These are phyloP conservation scores for Tipula unca DNA, from an alignment of 2,888 invertebrate species.

Conservation along the genomic window DNA sequence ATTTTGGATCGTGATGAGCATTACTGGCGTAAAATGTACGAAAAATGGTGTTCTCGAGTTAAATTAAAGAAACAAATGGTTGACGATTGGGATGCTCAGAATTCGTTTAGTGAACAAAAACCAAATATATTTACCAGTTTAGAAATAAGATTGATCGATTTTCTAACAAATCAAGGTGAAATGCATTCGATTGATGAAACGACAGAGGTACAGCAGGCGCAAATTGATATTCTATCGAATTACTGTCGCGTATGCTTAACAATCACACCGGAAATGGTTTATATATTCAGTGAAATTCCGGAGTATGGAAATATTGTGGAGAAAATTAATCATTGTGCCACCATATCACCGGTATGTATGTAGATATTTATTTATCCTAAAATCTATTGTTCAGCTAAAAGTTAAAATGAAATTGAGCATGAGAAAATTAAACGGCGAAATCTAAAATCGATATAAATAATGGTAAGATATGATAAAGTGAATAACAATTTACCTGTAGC, in stretches of 20 bases:
- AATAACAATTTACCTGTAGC: too few relatives aligned
- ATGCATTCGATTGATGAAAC: not conserved
- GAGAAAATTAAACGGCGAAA: too few relatives aligned
- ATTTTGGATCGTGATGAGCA: slow-evolving; percentile 17
- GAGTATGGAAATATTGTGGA: slow-evolving; percentile 22
- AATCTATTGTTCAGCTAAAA: too few relatives aligned
- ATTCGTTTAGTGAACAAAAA: not conserved
- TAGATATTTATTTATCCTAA: too few relatives aligned
- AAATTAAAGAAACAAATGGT: slow-evolving; percentile 24
- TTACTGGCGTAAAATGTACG: slow-evolving; percentile 26
- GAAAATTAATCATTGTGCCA: slow-evolving; percentile 25
- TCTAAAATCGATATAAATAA: too few relatives aligned
- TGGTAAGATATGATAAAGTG: too few relatives aligned
- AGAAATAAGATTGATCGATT: not conserved
- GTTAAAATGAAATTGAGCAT: too few relatives aligned
- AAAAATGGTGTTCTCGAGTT: slow-evolving; percentile 24
- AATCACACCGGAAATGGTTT: slow-evolving; percentile 21
- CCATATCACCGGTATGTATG: slow-evolving; percentile 21
- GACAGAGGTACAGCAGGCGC: not conserved
- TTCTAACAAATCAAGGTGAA: not conserved
- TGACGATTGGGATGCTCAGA: slow-evolving; percentile 22
- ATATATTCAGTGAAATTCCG: slow-evolving; percentile 21
- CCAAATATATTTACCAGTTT: not conserved
- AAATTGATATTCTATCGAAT: slow-evolving; percentile 16
- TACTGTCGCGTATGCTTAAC: slow-evolving; percentile 25